Conservation (phyloP, 2,113 vertebrate genomes). For the Aegithalos caudatus region DNA sequence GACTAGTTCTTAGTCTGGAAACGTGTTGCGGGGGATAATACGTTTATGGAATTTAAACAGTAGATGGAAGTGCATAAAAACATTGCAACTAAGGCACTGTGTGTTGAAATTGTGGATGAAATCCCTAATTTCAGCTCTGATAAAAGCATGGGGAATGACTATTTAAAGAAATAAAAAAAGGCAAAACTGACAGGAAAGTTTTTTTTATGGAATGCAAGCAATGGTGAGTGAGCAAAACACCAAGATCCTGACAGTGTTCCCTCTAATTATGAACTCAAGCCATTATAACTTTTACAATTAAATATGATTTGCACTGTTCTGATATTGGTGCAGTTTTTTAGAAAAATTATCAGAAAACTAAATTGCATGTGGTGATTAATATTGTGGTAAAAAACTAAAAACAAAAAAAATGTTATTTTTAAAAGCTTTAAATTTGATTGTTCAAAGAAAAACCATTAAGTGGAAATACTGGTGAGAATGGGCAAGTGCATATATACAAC, state of each 20-base stretch:
- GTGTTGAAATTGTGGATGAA: slow-evolving; percentile 61
- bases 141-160: slow-evolving; percentile 6
- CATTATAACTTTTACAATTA: slow-evolving; percentile 84
- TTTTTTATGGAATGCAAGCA: slow-evolving; percentile 65
- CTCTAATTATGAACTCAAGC: slow-evolving; percentile 81
- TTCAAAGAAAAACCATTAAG: slow-evolving; percentile 33
- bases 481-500: slow-evolving; percentile 72
- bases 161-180: background rate
- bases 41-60: background rate
- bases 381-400: slow-evolving; percentile 54
- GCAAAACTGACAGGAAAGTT: slow-evolving; percentile 48
- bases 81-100: slow-evolving; percentile 39
- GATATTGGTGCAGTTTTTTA: slow-evolving; percentile 85
- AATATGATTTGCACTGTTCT: slow-evolving; percentile 86
- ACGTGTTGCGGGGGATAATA: background rate
- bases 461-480: slow-evolving; percentile 67
- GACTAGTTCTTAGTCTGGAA: slow-evolving; percentile 47
- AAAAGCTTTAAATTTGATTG: slow-evolving; percentile 67
- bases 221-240: slow-evolving; percentile 71
- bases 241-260: slow-evolving; percentile 81
- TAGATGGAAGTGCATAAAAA: slow-evolving; percentile 48
- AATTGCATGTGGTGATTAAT: slow-evolving; percentile 78
- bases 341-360: slow-evolving; percentile 72
- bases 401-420: slow-evolving; percentile 50
- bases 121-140: slow-evolving; percentile 55